Base-by-base conservation (phyloP, 35 echinoderm and acorn worm species). In the Apostichopus parvimensis region DNA sequence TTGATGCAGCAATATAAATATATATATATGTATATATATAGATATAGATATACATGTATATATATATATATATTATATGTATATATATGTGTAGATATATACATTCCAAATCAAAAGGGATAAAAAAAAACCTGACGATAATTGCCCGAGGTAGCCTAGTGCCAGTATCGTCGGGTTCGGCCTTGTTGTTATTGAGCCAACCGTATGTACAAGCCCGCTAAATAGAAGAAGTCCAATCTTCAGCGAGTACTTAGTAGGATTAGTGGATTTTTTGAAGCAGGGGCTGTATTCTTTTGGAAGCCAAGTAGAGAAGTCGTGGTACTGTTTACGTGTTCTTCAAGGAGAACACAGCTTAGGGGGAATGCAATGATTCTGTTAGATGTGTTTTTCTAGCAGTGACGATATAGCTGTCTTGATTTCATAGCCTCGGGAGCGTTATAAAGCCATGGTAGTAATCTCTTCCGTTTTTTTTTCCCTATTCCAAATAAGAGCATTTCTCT, bases 331-430 rank as follows among this genome's bases (percentile, higher is more conserved):
- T 25, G 57, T 20, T 87, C 34, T 59, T 62, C 59, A 65, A 87
- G 25, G 64, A 87, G 85, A 87, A 87, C 64, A 45, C 34, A n/a
- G 85, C 85, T 71, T 62, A n/a, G 25, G 64, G 85, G 85, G 34
- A 14, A 25, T 87, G 11, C 59, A 87, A 45, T 87, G 57, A 87
- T 71, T 87, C 85, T 71, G 45, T 82, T 82, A 80, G 78, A 82
- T 82, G 34, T 82, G 45, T 87, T 66, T 57, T 71, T 87, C 10
- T 87, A 14, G 20, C 14, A 87, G 59, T 66, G 57, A 71, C 13
- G 57, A 65, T 87, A 57, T 65, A 10, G 54, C 9, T 28, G 25
- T n/a, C 57, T 87, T 71, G 21, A 87, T 87, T 87, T 87, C 58
- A 87, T 56, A 20, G 85, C 85, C 85, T 20, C n/a, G 55, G 79